Evolutionary conservation across 1,140 invertebrate species (phyloP).

Genomic region (Drosophila littoralis): DNA sequence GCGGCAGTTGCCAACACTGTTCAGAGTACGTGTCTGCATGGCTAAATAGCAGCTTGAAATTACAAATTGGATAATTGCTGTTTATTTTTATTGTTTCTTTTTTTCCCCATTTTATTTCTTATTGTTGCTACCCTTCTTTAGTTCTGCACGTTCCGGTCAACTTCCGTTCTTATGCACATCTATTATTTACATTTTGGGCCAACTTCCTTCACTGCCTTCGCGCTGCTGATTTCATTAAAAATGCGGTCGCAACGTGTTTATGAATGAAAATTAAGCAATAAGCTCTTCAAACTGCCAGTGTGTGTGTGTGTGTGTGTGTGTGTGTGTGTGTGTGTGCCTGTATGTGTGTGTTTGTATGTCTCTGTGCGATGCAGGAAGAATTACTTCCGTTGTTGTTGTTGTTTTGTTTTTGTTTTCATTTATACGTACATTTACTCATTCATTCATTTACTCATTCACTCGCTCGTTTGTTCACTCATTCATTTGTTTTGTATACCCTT

Average conservation of each 20-base stretch:
- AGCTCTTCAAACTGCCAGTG: slow-evolving; percentile 56
- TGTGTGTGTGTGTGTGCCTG: slow-evolving; percentile 22
- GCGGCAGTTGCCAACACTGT: no score
- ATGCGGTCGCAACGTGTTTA: slow-evolving; percentile 76
- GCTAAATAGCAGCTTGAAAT: background rate
- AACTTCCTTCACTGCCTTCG: slow-evolving; percentile 58
- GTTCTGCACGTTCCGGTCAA: slow-evolving; percentile 42
- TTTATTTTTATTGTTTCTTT: background rate
- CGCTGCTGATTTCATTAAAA: slow-evolving; percentile 71
- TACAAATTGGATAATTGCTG: slow-evolving; percentile 15
- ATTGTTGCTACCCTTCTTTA: slow-evolving; percentile 11
- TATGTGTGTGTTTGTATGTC: slow-evolving; percentile 29
- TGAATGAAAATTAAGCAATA: slow-evolving; percentile 83
- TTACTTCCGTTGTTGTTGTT: slow-evolving; percentile 77
- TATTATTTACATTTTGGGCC: slow-evolving; percentile 52
- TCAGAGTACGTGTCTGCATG: background rate
- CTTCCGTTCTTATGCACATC: slow-evolving; percentile 44
- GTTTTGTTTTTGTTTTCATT: slow-evolving; percentile 66
- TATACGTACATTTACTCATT: slow-evolving; percentile 75
- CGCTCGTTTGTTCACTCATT: slow-evolving; percentile 50
- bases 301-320: slow-evolving; percentile 11
- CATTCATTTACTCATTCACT: slow-evolving; percentile 58
- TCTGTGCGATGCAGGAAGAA: slow-evolving; percentile 67
- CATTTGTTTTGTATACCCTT: slow-evolving; percentile 44
- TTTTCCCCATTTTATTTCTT: background rate